Percentiles rank a stretch among this genome's conserved stretches.
Conservation (phyloP, 2,797 vertebrate genomes). For the Xenopus petersii region DNA sequence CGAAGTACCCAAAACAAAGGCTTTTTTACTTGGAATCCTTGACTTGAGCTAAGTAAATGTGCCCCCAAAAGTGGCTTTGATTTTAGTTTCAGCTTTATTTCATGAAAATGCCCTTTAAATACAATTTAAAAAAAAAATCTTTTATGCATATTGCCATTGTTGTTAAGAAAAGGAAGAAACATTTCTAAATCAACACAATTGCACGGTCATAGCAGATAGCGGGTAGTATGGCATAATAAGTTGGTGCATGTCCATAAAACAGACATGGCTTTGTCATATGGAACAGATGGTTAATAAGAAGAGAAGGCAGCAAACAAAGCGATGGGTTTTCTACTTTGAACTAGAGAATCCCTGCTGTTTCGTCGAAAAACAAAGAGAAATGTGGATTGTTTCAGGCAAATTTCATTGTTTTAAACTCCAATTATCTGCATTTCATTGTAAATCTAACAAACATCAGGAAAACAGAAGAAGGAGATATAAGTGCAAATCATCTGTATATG, state of each 20-base stretch:
- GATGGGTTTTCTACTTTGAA: conserved; percentile 54
- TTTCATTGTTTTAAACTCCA: conserved; percentile 45
- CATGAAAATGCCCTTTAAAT: too few relatives aligned
- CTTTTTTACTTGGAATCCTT: too few relatives aligned
- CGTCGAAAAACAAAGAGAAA: conserved; percentile 54
- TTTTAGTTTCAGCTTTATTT: too few relatives aligned
- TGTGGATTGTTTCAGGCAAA: conserved; percentile 62
- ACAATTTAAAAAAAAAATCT: too few relatives aligned
- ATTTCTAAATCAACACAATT: conserved; percentile 57
- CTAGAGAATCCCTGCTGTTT: conserved; percentile 51
- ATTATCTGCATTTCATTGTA: conserved; percentile 1
- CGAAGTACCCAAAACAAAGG: too few relatives aligned
- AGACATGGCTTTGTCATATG: conserved; percentile 59
- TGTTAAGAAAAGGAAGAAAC: too few relatives aligned
- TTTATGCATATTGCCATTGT: too few relatives aligned
- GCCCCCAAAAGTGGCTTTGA: too few relatives aligned
- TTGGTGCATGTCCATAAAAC: conserved; percentile 66
- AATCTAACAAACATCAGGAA: background rate
- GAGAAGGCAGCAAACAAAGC: conserved; percentile 55
- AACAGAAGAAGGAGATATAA: too few relatives aligned
- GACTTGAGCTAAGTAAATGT: too few relatives aligned
- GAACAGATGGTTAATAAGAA: conserved; percentile 70
- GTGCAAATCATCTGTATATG: too few relatives aligned
- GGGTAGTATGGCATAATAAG: conserved; percentile 67
- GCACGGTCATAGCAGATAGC: conserved; percentile 64